Evolutionary conservation across 2,113 vertebrate genomes (phyloP).

Genomic region (Melanocharis versteri): DNA sequence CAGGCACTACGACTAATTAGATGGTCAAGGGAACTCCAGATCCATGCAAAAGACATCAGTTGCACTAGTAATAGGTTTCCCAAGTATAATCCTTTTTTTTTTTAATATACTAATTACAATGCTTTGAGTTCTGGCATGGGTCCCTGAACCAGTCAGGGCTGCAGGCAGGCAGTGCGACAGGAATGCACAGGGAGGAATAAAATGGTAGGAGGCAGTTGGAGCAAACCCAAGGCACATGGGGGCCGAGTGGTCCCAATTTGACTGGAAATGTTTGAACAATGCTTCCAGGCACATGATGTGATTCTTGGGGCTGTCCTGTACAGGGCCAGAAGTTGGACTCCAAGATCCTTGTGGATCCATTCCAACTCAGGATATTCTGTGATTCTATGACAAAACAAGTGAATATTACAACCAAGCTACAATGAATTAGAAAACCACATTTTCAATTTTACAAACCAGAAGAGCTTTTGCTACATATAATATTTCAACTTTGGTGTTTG

Average conservation of each 20-base stretch:
- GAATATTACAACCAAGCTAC: not conserved
- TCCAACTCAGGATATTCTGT: not conserved
- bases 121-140: not conserved
- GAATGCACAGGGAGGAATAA: accelerated
- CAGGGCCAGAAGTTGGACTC: not conserved
- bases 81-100: not conserved
- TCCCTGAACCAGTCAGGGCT: not conserved
- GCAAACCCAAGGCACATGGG: not conserved
- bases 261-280: not conserved
- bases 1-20: not conserved
- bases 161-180: accelerated
- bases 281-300: not conserved
- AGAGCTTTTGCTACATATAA: not conserved
- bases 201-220: not conserved
- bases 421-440: not conserved
- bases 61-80: not conserved
- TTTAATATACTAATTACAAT: not conserved
- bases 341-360: not conserved
- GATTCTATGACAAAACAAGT: not conserved
- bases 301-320: not conserved
- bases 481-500: not conserved
- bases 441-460: not conserved
- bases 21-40: not conserved
- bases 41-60: not conserved
- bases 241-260: not conserved